Evolutionary conservation across 2,888 invertebrate genomes (phyloP), one percentile per base, ranked within the genome.

Genomic region (Lysandra bellargus): DNA sequence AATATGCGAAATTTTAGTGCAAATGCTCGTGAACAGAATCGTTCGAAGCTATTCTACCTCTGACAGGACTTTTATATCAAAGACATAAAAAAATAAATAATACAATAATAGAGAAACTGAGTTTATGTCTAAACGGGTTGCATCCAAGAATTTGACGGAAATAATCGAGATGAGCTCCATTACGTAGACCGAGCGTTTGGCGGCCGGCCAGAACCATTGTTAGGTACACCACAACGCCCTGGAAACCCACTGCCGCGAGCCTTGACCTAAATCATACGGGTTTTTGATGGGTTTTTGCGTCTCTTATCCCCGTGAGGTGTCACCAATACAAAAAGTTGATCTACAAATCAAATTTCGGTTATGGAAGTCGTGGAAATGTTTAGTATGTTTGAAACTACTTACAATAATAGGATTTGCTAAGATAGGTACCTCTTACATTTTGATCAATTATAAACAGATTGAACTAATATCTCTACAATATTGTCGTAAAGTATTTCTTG

Each of bases 191-290:
- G n/a, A 49, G 75, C 75, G 9, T 23, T 30, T 75, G 75, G 75
- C 75, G 4, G 30, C 30, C 40, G 7, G 49, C 75, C 75, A 75
- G 49, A 12, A 49, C 23, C 23, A 49, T 44, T n/a, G 23, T 49
- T 23, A 74, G 23, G n/a, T n/a, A 74, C 74, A 30, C 73, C 73
- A 40, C 75, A 30, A 4, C 75, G 33, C 12, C 74, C 75, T 75
- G 49, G 14, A 75, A 75, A 53, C 75, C 75, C 30, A 53, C 75
- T 30, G 4, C 7, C 30, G 30, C 49, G 23, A 30, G 23, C 75
- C 75, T 53, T 75, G 75, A 75, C 7, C 37, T 9, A 30, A 33
- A 30, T n/a, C 44, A 37, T 60, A 17, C 40, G 14, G 17, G 14
- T 73, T 30, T 49, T 80, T 49, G n/a, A 6, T 17, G 14, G 14